Evolutionary conservation across 1,140 invertebrate species (phyloP).

Genomic region (Calycopis cecrops): DNA sequence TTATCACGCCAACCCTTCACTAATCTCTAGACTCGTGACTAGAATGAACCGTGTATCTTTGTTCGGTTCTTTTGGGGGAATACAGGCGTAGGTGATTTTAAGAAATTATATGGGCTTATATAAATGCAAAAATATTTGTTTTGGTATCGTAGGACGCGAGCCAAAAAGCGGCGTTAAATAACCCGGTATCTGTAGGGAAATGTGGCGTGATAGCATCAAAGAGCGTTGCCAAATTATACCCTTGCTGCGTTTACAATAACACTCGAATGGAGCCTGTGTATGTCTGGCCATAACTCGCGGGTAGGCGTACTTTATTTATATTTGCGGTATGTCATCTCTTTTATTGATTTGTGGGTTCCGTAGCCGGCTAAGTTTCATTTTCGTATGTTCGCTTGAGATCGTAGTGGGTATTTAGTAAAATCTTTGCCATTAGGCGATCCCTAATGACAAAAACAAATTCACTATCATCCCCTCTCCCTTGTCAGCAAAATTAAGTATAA

Average conservation of each 20-base stretch:
- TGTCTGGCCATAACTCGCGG: slow-evolving; percentile 13
- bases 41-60: too few species aligned
- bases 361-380: too few species aligned
- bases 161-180: slow-evolving; percentile 62
- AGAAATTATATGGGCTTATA: slow-evolving; percentile 15
- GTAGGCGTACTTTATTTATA: slow-evolving; percentile 7
- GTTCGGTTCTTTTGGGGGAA: too few species aligned
- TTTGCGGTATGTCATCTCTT: slow-evolving; percentile 6
- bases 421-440: too few species aligned
- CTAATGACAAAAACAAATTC: too few species aligned
- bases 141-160: slow-evolving; percentile 41
- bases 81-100: slow-evolving; percentile 3
- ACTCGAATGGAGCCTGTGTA: slow-evolving; percentile 22
- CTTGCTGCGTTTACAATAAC: slow-evolving; percentile 59
- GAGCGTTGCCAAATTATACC: slow-evolving; percentile 63
- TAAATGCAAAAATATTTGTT: slow-evolving; percentile 42
- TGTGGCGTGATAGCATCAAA: slow-evolving; percentile 50
- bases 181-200: slow-evolving; percentile 57
- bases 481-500: too few species aligned
- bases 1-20: too few species aligned
- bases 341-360: not conserved
- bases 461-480: too few species aligned
- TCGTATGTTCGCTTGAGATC: too few species aligned
- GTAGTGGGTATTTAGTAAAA: too few species aligned
- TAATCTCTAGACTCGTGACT: too few species aligned